These are phyloP conservation scores for Leptopilina myrica DNA, from an alignment of 2,888 invertebrate genomes.

Conservation along the genomic window DNA sequence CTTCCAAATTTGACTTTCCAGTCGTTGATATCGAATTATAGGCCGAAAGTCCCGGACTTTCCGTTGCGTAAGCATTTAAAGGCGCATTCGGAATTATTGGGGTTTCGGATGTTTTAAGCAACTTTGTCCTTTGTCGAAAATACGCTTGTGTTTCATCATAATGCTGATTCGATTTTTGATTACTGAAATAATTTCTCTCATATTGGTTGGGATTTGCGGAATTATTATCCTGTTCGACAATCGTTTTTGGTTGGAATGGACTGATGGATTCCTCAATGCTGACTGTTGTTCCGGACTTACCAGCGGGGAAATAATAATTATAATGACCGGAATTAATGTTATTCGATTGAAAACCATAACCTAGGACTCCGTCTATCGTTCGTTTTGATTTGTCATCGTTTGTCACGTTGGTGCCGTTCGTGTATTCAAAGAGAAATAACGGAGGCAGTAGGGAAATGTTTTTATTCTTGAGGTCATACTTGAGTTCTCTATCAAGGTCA, in stretches of 20 bases:
- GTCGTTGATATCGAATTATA: conserved; percentile 51
- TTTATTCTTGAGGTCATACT: conserved; percentile 50
- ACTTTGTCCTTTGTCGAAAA: conserved; percentile 69
- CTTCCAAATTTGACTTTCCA: conserved; percentile 45
- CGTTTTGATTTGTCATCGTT: conserved; percentile 79
- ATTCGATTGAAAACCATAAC: conserved; percentile 82
- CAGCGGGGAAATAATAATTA: conserved; percentile 72
- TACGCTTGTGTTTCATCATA: conserved; percentile 48
- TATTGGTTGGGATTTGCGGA: conserved; percentile 5
- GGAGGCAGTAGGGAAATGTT: conserved; percentile 71
- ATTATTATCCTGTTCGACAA: conserved; percentile 64
- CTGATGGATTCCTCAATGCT: conserved; percentile 74
- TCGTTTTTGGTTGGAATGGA: conserved; percentile 70
- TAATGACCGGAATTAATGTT: conserved; percentile 69
- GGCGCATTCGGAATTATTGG: conserved; percentile 54
- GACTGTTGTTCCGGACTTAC: conserved; percentile 72
- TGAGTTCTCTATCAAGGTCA: conserved; percentile 49
- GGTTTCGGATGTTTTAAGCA: conserved; percentile 61
- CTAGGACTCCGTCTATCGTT: conserved; percentile 85
- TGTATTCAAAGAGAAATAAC: conserved; percentile 71
- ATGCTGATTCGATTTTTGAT: conserved; percentile 9
- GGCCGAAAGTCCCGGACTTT: conserved; percentile 32
- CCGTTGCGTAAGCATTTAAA: conserved; percentile 53
- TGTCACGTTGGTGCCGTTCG: conserved; percentile 62
- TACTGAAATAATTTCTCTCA: neutral